Percentiles rank a stretch among this genome's conserved stretches.
Conservation (phyloP, 1,140 invertebrate genomes). For the Saccostrea cuccullata region DNA sequence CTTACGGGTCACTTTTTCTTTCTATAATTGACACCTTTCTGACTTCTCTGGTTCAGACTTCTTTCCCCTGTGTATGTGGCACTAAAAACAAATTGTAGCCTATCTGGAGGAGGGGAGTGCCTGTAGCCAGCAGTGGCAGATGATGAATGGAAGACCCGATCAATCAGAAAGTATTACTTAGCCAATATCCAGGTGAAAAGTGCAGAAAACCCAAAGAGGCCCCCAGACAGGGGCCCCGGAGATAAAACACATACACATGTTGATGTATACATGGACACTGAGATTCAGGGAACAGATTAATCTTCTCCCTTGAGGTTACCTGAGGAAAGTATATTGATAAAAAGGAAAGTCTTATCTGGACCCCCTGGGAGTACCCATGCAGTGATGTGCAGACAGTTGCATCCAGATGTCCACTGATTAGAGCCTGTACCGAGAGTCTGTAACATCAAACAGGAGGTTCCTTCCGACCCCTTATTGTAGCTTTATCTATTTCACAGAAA, state of each 20-base stretch:
- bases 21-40: neutral
- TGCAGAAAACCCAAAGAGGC: neutral
- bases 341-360: neutral
- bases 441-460: too few relatives aligned
- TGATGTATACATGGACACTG: neutral
- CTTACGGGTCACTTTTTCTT: neutral
- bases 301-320: neutral
- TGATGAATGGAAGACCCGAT: slow-evolving; percentile 31
- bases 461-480: too few relatives aligned
- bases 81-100: slow-evolving; percentile 8
- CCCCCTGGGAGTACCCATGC: neutral
- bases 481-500: too few relatives aligned
- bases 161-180: slow-evolving; percentile 26
- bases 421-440: neutral
- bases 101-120: slow-evolving; percentile 1
- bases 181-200: slow-evolving; percentile 24
- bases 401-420: slow-evolving; percentile 17
- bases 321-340: neutral
- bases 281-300: slow-evolving; percentile 6
- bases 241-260: neutral
- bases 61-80: neutral
- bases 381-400: slow-evolving; percentile 23
- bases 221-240: neutral
- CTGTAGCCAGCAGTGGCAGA: neutral
- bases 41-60: neutral